Percentiles rank a stretch among this genome's conserved stretches.
Evolutionary conservation across 2,888 invertebrate species (phyloP).

Genomic region (Tetragonisca angustula): DNA sequence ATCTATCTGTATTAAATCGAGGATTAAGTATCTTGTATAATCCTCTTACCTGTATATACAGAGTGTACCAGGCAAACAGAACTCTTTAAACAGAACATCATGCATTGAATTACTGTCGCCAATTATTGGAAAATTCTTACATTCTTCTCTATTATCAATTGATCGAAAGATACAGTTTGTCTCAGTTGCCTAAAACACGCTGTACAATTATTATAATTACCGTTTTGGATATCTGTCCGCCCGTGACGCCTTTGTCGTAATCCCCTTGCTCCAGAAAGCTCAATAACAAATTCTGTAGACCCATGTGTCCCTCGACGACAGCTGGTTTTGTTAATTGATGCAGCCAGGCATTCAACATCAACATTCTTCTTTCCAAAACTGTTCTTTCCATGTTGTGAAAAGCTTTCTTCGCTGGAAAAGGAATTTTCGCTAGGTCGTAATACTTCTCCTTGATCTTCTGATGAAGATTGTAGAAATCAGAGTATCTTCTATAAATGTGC

Average conservation of each 20-base stretch:
- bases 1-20: conserved; percentile 85
- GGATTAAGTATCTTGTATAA: conserved; percentile 4
- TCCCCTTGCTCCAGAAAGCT: conserved; percentile 89
- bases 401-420: conserved; percentile 96
- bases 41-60: neutral
- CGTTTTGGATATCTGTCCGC: conserved; percentile 87
- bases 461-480: conserved; percentile 96
- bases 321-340: conserved; percentile 88
- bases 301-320: conserved; percentile 87
- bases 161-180: neutral
- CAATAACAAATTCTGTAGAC: conserved; percentile 87
- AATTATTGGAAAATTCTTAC: neutral
- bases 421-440: conserved; percentile 90
- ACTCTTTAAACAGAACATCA: neutral
- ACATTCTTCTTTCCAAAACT: conserved; percentile 93
- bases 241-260: conserved; percentile 88
- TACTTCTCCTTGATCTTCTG: conserved; percentile 93
- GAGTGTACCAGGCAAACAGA: neutral
- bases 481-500: conserved; percentile 96
- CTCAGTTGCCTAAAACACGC: neutral
- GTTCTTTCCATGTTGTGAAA: conserved; percentile 95
- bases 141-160: neutral
- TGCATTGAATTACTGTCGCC: neutral
- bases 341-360: conserved; percentile 92
- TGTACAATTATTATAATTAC: conserved; percentile 79